Evolutionary conservation across 2,113 vertebrate genomes (phyloP), one percentile per base, ranked within the genome.

Genomic region (Hippocampus mohnikei): DNA sequence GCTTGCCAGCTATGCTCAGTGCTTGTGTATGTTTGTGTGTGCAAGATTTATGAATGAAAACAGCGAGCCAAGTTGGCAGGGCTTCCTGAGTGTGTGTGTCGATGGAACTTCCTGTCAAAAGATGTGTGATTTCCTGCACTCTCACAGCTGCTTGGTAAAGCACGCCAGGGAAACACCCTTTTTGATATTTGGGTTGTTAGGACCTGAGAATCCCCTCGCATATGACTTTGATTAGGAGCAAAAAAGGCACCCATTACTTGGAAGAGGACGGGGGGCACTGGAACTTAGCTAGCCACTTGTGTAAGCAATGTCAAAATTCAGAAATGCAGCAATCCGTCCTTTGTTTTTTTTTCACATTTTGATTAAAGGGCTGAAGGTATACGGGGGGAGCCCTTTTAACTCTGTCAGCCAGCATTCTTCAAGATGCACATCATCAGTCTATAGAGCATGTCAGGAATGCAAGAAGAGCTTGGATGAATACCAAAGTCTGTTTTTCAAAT

Each of bases 21-120:
- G 62, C 58, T 27, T 62, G n/a, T 68, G 40, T 61, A 65, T 59
- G 55, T 75, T 69, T 79, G 69, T 73, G 3, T 66, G 71, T 79
- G 12, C 58, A 71, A 78, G 83, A 86, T 82, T 88, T 82, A 84
- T 89, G 87, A 88, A 89, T 90, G 82, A 87, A 77, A 77, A 37
- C 52, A 13, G 27, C 0, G 1, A 52, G 72, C 65, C 66, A 48
- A 79, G 71, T 55, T 83, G 80, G 81, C 78, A 81, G 68, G 41
- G 73, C 73, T 90, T 90, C 81, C 84, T 83, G 77, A 73, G 82
- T 73, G 62, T 64, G 40, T 44, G 62, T 15, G 40, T 64, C 11
- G 9, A 66, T 76, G 72, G 63, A 80, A 81, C 84, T 91, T 92
- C 90, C 91, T 88, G 85, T 84, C 70, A 83, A 77, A 82, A 85